These are phyloP conservation scores for Drosophila neotestacea DNA, from an alignment of 2,888 invertebrate species.

Conservation along the genomic window DNA sequence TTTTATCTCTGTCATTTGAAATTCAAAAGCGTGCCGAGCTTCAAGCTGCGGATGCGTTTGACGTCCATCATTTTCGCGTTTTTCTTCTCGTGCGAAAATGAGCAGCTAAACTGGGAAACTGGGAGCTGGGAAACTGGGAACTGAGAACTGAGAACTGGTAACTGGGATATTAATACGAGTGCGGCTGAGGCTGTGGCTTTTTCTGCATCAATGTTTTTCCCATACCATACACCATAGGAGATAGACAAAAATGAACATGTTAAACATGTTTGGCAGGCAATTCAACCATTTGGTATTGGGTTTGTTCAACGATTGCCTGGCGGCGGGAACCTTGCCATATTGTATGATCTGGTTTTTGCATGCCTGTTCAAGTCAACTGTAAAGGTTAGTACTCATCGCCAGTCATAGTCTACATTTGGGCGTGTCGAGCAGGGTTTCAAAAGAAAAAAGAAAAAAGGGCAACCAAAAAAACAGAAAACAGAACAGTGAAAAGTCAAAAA, in stretches of 20 bases:
- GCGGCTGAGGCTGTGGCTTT: slow-evolving; percentile 1
- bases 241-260: slow-evolving; percentile 43
- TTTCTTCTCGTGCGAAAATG: slow-evolving; percentile 64
- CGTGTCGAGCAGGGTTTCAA: slow-evolving; percentile 40
- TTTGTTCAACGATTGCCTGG: slow-evolving; percentile 40
- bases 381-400: slow-evolving; percentile 33
- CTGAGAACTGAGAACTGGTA: slow-evolving; percentile 40
- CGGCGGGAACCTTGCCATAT: slow-evolving; percentile 18
- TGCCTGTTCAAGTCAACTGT: slow-evolving; percentile 25
- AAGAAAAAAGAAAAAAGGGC: slow-evolving; percentile 29
- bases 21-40: slow-evolving; percentile 66
- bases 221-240: background rate
- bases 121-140: slow-evolving; percentile 41
- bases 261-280: slow-evolving; percentile 32
- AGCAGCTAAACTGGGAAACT: slow-evolving; percentile 53
- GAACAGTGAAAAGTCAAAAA: slow-evolving; percentile 69
- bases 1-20: slow-evolving; percentile 77
- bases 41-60: slow-evolving; percentile 37
- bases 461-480: slow-evolving; percentile 10
- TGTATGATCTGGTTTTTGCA: slow-evolving; percentile 38
- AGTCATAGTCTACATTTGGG: slow-evolving; percentile 56
- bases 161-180: slow-evolving; percentile 47
- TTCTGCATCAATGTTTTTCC: slow-evolving; percentile 8
- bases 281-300: slow-evolving; percentile 2
- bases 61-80: slow-evolving; percentile 43